These are phyloP conservation scores for Macrocentrus cingulum DNA, from an alignment of 1,140 invertebrate genomes.

Conservation along the genomic window DNA sequence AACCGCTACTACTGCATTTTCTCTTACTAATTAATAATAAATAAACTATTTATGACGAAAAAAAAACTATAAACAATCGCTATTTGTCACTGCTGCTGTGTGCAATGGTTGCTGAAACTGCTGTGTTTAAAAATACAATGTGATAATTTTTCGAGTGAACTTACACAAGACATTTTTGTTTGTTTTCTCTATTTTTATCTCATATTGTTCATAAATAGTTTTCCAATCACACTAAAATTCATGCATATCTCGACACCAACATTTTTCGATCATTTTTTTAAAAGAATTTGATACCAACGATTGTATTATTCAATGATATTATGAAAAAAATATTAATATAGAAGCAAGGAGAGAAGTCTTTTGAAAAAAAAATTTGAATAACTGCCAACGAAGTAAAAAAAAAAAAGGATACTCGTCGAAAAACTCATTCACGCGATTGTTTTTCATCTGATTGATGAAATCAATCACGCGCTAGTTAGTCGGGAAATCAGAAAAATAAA, in stretches of 20 bases:
- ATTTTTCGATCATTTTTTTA: slow-evolving; percentile 38
- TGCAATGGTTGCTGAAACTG: slow-evolving; percentile 18
- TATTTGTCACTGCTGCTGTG: slow-evolving; percentile 16
- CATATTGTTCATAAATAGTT: slow-evolving; percentile 11
- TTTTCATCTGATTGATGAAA: too few relatives aligned
- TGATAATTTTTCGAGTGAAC: slow-evolving; percentile 2
- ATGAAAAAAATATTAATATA: slow-evolving; percentile 32
- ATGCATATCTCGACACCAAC: slow-evolving; percentile 39
- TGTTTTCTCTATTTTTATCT: background rate
- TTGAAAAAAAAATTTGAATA: slow-evolving; percentile 16
- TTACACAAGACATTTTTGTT: too few relatives aligned
- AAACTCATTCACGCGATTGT: too few relatives aligned
- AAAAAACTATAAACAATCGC: slow-evolving; percentile 11
- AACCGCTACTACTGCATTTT: slow-evolving; percentile 3
- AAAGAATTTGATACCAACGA: slow-evolving; percentile 40
- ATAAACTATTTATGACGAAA: background rate
- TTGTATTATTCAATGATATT: slow-evolving; percentile 26
- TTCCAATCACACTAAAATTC: slow-evolving; percentile 25
- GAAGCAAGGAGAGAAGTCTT: too few relatives aligned
- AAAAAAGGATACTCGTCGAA: too few relatives aligned
- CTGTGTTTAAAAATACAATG: slow-evolving; percentile 14
- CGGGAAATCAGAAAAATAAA: too few relatives aligned
- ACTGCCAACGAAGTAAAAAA: slow-evolving; percentile 12
- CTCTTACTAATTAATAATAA: slow-evolving; percentile 5
- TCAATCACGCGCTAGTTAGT: too few relatives aligned